Conservation (phyloP, 2,888 invertebrate genomes). For the Mimumesa dahlbomi region DNA sequence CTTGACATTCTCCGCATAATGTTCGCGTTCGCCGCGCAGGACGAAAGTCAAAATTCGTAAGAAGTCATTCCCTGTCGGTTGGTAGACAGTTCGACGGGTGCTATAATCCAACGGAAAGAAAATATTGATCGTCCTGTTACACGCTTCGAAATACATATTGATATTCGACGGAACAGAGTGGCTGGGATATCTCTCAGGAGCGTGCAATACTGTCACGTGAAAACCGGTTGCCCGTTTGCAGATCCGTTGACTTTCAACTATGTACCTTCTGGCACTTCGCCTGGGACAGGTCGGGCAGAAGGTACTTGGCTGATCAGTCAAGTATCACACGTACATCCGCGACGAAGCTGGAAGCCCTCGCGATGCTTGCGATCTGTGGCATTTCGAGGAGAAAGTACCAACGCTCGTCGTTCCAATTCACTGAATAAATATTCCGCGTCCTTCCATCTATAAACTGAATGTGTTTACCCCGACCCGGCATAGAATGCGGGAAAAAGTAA, state of each 20-base stretch:
- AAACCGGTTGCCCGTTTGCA: constrained; percentile 52
- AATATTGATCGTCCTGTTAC: constrained; percentile 46
- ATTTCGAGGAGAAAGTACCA: constrained; percentile 57
- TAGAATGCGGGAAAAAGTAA: constrained; percentile 6
- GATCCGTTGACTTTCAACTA: constrained; percentile 48
- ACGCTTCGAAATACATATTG: constrained; percentile 38
- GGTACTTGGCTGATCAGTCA: constrained; percentile 38
- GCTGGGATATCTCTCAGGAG: constrained; percentile 2
- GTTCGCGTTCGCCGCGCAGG: neutral
- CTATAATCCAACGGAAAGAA: constrained; percentile 10
- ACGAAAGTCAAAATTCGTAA: neutral
- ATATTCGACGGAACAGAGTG: constrained; percentile 35
- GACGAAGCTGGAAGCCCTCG: constrained; percentile 24
- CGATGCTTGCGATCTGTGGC: constrained; percentile 41
- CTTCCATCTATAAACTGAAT: constrained; percentile 13
- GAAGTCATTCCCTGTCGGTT: neutral
- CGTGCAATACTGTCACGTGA: constrained; percentile 33
- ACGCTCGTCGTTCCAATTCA: constrained; percentile 39
- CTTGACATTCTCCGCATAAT: neutral
- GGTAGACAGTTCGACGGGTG: constrained; percentile 5
- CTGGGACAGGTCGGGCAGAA: constrained; percentile 32
- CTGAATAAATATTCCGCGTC: constrained; percentile 27
- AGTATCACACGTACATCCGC: constrained; percentile 34
- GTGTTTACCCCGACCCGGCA: neutral
- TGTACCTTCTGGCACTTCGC: constrained; percentile 40